A percentile compares a stretch with the other conserved stretches of the same genome.
phyloP scores from a whole-genome alignment of 2,113 vertebrate genomes.

The Candoia aspera region DNA sequence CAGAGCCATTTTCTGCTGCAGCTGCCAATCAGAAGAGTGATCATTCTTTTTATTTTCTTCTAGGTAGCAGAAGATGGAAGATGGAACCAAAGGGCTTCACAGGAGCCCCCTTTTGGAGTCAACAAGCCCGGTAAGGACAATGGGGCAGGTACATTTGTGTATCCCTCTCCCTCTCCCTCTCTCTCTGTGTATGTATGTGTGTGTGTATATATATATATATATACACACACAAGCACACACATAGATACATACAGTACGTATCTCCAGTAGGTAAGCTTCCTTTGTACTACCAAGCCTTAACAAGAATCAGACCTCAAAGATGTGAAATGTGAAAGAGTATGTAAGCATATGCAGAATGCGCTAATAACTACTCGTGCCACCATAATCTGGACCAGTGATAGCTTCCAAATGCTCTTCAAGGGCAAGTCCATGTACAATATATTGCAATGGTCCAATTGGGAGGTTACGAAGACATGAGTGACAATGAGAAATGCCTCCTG shows the following conservation, averaged over 20 bases:
- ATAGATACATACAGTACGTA: not conserved
- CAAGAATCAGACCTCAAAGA: not conserved
- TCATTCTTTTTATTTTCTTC: not conserved
- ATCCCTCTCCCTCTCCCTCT: not conserved
- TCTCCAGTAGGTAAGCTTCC: too few relatives aligned
- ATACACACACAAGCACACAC: too few relatives aligned
- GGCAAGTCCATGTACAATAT: too few relatives aligned
- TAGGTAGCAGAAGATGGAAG: not conserved
- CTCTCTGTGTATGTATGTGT: too few relatives aligned
- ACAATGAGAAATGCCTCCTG: too few relatives aligned
- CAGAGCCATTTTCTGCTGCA: fast-evolving
- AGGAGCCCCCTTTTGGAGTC: constrained; percentile 60
- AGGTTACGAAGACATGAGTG: too few relatives aligned
- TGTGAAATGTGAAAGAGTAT: not conserved
- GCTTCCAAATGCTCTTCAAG: too few relatives aligned
- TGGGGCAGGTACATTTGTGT: not conserved
- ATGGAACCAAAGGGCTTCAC: constrained; percentile 50
- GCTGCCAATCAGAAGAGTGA: not conserved
- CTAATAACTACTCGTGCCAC: too few relatives aligned
- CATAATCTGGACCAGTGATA: too few relatives aligned
- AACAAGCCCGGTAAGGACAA: constrained; percentile 65
- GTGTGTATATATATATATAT: not conserved
- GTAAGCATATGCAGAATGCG: not conserved
- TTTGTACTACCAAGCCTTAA: not conserved
- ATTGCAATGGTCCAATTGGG: too few relatives aligned